Base-by-base conservation (phyloP, 2,797 vertebrate species). In the Gadopsis marmoratus region DNA sequence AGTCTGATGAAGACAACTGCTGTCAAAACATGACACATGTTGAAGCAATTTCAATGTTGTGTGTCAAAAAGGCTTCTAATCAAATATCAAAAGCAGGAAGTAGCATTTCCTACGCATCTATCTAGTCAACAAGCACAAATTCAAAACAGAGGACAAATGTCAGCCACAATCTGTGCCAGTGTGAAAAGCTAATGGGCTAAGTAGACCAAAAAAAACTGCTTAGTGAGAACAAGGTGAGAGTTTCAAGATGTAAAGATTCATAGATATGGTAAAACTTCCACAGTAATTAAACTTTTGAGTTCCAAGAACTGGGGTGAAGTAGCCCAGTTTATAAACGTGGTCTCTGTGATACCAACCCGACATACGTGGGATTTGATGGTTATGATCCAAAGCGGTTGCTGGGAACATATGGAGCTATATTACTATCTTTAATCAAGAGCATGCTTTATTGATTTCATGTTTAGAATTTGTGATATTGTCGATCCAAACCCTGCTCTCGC, bases 11-110 rank as follows among this genome's bases (percentile, higher is more conserved):
- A 13, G n/a, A 61, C 29, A 39, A 60, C 47, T 37, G 58, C 41
- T 55, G 50, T 56, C 39, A 41, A 26, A 74, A 51, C 35, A 54
- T 43, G 21, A 41, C 31, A 48, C 4, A 3, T 26, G 48, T 41
- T 48, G 13, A 64, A 70, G 8, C 33, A 1, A 51, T 35, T 64
- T 45, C 56, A 55, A 3, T 14, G 19, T 55, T 43, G 71, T 23
- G 29, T 4, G 10, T 29, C 12, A 72, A 53, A 72, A 60, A 69
- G 51, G 33, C n/a, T 10, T 64, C 33, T 47, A 55, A 76, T 70
- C 31, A 62, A 13, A 23, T 53, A 43, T 62, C 16, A 43, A 55
- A 45, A 19, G 33, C 31, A 29, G 50, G n/a, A 63, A 23, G 37
- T 41, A 59, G 21, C 21, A 45, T 59, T 76, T 37, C 48, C 23